A percentile compares a stretch with the other conserved stretches of the same genome.
phyloP scores from a whole-genome alignment of 2,888 invertebrate species.

The Furcula furcula region DNA sequence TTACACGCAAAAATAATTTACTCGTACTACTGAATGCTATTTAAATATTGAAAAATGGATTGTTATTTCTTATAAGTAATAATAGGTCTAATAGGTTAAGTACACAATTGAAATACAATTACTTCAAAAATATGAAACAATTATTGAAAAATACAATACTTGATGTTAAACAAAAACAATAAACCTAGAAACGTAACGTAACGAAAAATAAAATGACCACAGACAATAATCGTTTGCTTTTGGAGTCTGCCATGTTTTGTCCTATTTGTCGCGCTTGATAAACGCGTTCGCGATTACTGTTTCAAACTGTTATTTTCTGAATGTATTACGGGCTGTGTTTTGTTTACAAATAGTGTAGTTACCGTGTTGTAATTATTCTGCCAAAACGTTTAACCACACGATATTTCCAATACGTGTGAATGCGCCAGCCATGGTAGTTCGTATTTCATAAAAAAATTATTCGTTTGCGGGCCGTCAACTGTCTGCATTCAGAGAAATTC shows the following conservation, averaged over 20 bases:
- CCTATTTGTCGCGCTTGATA: conserved; percentile 81
- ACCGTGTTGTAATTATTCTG: conserved; percentile 54
- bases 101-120: no score
- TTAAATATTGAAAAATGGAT: no score
- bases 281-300: conserved; percentile 74
- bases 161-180: no score
- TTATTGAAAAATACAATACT: no score
- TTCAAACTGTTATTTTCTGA: conserved; percentile 70
- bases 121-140: no score
- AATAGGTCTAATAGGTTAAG: no score
- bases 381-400: conserved; percentile 50
- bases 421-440: conserved; percentile 67
- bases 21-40: no score
- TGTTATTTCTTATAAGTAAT: no score
- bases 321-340: conserved; percentile 73
- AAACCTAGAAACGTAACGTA: no score
- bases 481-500: conserved; percentile 54
- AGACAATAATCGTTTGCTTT: conserved; percentile 73
- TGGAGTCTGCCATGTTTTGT: conserved; percentile 82
- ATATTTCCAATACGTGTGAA: conserved; percentile 55
- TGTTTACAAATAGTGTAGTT: conserved; percentile 76
- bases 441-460: conserved; percentile 67
- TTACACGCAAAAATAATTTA: conserved; percentile 30
- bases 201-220: conserved; percentile 68
- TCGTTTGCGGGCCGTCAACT: conserved; percentile 56